Evolutionary conservation across 35 echinoderm and acorn worm genomes (phyloP), one percentile per base, ranked within the genome.

Genomic region (Stichopus chloronotus): DNA sequence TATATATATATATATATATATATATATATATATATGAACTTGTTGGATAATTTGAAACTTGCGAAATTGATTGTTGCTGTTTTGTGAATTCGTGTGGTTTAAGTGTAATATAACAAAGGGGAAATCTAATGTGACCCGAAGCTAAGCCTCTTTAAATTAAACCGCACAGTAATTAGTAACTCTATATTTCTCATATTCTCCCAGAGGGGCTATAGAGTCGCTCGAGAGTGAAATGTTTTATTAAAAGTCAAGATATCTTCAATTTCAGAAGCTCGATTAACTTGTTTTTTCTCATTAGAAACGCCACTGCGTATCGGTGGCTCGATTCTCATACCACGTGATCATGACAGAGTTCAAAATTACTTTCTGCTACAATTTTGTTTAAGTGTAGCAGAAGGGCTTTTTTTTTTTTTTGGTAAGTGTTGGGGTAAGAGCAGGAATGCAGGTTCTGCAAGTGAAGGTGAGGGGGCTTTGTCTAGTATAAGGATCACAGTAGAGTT

Each of bases 111-210:
- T 55, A 52, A 52, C 52, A 25, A 55, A 83, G 25, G 55, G 80
- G 80, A 83, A 83, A 55, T 83, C 55, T 7, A 83, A 55, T 43
- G 52, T 83, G 80, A 83, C 80, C 80, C n/a, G 80, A 56, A 83
- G 80, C 80, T 43, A 65, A 83, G 80, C 80, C 55, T 83, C 80
- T 83, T 83, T 83, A 83, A 83, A 83, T 83, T 83, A 83, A 83
- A 83, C 80, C 80, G 53, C 80, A 83, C 80, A 83, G 80, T 83
- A 83, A 83, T 83, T 83, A 83, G 80, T 83, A 83, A 83, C 80
- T 57, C 80, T 83, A 83, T 83, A 83, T 55, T 43, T 24, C 80
- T 83, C 80, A 56, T 83, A 83, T 83, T 54, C 52, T 83, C 80
- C 80, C 78, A 4, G 52, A 56, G 80, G 80, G 80, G 53, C 17